Percentiles rank a stretch among this genome's conserved stretches.
These are phyloP conservation scores for Hippocampus comes DNA, from an alignment of 2,113 vertebrate species.

Conservation along the genomic window DNA sequence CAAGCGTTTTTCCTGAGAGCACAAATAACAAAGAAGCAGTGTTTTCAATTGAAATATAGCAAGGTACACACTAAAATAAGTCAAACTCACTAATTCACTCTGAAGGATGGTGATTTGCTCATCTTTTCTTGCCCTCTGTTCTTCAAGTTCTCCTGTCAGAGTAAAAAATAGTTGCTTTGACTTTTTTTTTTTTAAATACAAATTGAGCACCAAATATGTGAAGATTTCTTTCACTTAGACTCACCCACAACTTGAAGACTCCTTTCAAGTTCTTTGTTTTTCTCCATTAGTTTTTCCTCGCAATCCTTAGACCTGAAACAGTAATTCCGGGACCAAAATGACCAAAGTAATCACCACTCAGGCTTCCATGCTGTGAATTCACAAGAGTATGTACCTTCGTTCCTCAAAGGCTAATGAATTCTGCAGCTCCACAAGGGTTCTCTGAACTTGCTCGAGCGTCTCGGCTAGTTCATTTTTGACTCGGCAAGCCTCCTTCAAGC, in stretches of 20 bases:
- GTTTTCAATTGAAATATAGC: not conserved
- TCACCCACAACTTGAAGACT: slow-evolving; percentile 58
- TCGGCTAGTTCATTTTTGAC: slow-evolving; percentile 67
- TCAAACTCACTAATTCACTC: slow-evolving; percentile 71
- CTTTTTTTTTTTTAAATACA: not conserved
- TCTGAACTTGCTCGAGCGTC: slow-evolving; percentile 68
- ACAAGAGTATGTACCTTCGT: slow-evolving; percentile 70
- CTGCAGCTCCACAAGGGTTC: slow-evolving; percentile 66
- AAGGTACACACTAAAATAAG: not conserved
- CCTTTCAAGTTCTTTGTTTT: slow-evolving; percentile 51
- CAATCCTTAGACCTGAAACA: slow-evolving; percentile 58
- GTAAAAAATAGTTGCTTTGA: slow-evolving; percentile 7
- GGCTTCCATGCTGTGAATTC: not conserved
- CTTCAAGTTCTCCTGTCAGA: slow-evolving; percentile 72
- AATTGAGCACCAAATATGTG: not conserved
- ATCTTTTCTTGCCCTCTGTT: slow-evolving; percentile 73
- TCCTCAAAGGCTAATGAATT: slow-evolving; percentile 71
- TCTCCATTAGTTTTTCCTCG: slow-evolving; percentile 38
- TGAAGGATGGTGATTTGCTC: slow-evolving; percentile 75
- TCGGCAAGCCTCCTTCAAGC: slow-evolving; percentile 73
- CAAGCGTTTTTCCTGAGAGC: slow-evolving; percentile 54
- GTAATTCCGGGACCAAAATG: slow-evolving; percentile 25
- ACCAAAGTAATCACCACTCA: not conserved
- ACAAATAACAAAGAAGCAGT: slow-evolving; percentile 2
- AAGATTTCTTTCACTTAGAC: not conserved